Base-by-base conservation (phyloP, 2,797 vertebrate genomes). In the Chelon labrosus region DNA sequence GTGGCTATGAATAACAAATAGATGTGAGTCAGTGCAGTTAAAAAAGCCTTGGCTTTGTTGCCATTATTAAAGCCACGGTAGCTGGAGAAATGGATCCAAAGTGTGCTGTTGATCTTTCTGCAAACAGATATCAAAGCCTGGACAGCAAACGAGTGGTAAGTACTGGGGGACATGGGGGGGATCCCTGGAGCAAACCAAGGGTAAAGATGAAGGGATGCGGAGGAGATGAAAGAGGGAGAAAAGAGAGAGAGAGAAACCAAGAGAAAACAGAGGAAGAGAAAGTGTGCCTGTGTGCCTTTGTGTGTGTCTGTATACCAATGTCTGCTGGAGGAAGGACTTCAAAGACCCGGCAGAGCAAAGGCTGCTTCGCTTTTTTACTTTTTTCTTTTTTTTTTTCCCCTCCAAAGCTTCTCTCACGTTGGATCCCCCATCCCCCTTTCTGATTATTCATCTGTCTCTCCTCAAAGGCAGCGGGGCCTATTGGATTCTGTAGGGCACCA, bases 1-100 rank as follows among this genome's bases (percentile, higher is more conserved):
- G 82, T 89, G 88, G 91, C 89, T 88, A 85, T 93, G 93, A 93
- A 94, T 94, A 92, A 92, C 92, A 94, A 91, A 92, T 91, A 91
- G 88, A 91, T 85, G 77, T 80, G 84, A 92, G 89, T 84, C 82
- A 84, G 89, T 87, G 88, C 77, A 59, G 83, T 70, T 88, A 83
- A 88, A 89, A 50, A 87, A 90, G 85, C 85, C 84, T 70, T 16
- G 75, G 88, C 82, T 87, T 80, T 88, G 85, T 83, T 84, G 79
- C 77, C 19, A 37, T 86, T 84, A 90, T 87, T 89, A 89, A 90
- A 86, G 85, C 69, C 39, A 41, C 63, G 83, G 81, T 77, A 83
- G 88, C 83, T 86, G 85, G 80, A 91, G 84, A 88, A 89, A 85
- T 75, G 79, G 76, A 88, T 88, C 83, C 80, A 83, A 85, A 91